A percentile compares a stretch with the other conserved stretches of the same genome.
phyloP scores from a whole-genome alignment of 2,888 invertebrate genomes.

The Lochmaea capreae region DNA sequence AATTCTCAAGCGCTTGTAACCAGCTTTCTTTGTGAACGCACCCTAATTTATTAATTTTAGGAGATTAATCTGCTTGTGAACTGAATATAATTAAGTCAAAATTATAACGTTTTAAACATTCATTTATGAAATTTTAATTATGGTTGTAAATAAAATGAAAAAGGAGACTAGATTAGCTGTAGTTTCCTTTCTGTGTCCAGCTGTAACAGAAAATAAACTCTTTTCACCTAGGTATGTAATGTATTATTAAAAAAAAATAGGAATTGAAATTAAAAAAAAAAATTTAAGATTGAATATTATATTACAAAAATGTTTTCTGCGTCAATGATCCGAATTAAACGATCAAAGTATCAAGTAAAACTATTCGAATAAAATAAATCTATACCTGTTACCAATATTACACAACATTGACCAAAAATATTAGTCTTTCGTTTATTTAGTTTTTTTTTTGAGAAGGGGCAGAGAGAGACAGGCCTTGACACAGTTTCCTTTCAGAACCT shows the following conservation, averaged over 20 bases:
- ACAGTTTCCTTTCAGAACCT: conserved; percentile 46
- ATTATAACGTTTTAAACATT: no score
- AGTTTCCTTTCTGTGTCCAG: no score
- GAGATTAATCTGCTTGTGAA: no score
- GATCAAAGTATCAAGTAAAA: conserved; percentile 33
- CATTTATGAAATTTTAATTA: no score
- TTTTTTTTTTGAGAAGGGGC: conserved; percentile 18
- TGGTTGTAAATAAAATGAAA: no score
- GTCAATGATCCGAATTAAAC: conserved; percentile 28
- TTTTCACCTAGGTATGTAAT: no score
- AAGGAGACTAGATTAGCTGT: no score
- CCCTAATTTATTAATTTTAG: no score
- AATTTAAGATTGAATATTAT: not conserved
- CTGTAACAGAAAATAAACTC: no score
- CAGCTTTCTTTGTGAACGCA: no score
- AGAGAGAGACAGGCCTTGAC: conserved; percentile 45
- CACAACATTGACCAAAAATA: conserved; percentile 48
- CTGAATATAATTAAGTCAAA: no score
- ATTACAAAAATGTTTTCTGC: conserved; percentile 4
- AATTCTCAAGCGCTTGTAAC: no score
- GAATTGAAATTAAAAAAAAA: not conserved
- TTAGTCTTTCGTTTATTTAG: conserved; percentile 28
- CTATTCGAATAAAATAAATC: not conserved
- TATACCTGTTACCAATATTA: conserved; percentile 46
- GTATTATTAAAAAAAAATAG: not conserved